A percentile compares a stretch with the other conserved stretches of the same genome.
phyloP scores from a whole-genome alignment of 2,888 invertebrate genomes.

The Apotomis betuletana region DNA sequence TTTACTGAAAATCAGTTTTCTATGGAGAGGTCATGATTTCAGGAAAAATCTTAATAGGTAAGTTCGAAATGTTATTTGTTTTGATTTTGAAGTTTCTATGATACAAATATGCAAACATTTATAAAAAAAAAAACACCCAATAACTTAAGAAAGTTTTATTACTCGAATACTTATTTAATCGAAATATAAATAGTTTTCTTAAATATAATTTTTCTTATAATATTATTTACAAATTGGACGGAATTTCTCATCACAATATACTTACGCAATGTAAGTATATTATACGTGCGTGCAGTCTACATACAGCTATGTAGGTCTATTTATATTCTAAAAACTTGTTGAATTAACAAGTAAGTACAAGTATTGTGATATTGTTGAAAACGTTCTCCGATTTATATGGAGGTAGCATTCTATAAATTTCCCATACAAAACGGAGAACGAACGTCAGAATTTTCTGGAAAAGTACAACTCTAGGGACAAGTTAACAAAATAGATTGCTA shows the following conservation, averaged over 20 bases:
- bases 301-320: constrained; percentile 66
- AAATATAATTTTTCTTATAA: constrained; percentile 66
- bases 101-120: neutral
- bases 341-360: neutral
- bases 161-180: constrained; percentile 44
- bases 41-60: too few relatives aligned
- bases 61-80: too few relatives aligned
- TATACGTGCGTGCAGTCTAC: constrained; percentile 56
- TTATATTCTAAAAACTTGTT: constrained; percentile 34
- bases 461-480: too few relatives aligned
- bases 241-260: constrained; percentile 72
- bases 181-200: constrained; percentile 65
- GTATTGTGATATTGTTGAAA: neutral
- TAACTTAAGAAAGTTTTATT: constrained; percentile 33
- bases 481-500: constrained; percentile 5
- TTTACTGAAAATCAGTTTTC: too few relatives aligned
- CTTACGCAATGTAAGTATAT: constrained; percentile 75
- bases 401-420: too few relatives aligned
- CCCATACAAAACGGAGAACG: too few relatives aligned
- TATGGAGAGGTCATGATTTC: too few relatives aligned
- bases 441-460: too few relatives aligned
- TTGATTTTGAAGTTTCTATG: neutral
- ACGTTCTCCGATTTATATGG: too few relatives aligned
- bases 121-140: constrained; percentile 19
- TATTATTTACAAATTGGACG: constrained; percentile 66